phyloP scores from a whole-genome alignment of 2,797 vertebrate genomes.

The Melanotaenia boesemani region DNA sequence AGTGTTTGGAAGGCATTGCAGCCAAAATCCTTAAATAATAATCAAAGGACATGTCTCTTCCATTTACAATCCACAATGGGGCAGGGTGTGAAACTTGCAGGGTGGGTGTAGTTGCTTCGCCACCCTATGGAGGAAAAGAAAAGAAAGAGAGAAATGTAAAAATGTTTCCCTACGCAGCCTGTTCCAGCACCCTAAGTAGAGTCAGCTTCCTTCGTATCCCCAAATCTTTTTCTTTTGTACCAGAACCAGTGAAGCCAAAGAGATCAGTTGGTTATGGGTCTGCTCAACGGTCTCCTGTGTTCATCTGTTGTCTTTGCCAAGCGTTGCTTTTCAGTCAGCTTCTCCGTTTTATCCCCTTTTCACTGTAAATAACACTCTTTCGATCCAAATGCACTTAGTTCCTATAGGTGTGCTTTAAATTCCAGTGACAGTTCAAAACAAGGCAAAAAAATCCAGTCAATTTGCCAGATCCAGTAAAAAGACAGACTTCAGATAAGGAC shows the following conservation, averaged over 20 bases:
- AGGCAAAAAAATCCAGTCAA: slow-evolving; percentile 54
- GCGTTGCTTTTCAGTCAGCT: slow-evolving; percentile 38
- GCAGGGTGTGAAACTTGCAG: slow-evolving; percentile 64
- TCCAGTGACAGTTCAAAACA: slow-evolving; percentile 40
- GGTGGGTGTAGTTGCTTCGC: slow-evolving; percentile 66
- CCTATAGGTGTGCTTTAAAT: slow-evolving; percentile 43
- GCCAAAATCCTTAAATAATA: slow-evolving; percentile 47
- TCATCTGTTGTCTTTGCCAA: slow-evolving; percentile 17
- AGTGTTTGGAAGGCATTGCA: slow-evolving; percentile 58
- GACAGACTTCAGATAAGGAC: slow-evolving; percentile 47
- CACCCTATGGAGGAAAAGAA: slow-evolving; percentile 41
- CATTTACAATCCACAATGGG: slow-evolving; percentile 37
- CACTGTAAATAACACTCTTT: slow-evolving; percentile 3
- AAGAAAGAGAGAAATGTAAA: neutral
- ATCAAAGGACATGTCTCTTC: slow-evolving; percentile 25
- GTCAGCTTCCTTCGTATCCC: slow-evolving; percentile 52
- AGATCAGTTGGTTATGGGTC: slow-evolving; percentile 28
- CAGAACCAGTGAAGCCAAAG: slow-evolving; percentile 28
- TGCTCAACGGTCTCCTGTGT: slow-evolving; percentile 35
- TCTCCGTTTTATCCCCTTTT: slow-evolving; percentile 9
- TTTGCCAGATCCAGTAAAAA: slow-evolving; percentile 38
- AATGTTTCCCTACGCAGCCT: slow-evolving; percentile 36
- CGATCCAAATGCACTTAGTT: slow-evolving; percentile 42
- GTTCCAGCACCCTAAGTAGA: slow-evolving; percentile 54
- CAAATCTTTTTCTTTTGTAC: slow-evolving; percentile 40